Evolutionary conservation across 1,140 invertebrate species (phyloP).

Genomic region (Conus ventricosus): DNA sequence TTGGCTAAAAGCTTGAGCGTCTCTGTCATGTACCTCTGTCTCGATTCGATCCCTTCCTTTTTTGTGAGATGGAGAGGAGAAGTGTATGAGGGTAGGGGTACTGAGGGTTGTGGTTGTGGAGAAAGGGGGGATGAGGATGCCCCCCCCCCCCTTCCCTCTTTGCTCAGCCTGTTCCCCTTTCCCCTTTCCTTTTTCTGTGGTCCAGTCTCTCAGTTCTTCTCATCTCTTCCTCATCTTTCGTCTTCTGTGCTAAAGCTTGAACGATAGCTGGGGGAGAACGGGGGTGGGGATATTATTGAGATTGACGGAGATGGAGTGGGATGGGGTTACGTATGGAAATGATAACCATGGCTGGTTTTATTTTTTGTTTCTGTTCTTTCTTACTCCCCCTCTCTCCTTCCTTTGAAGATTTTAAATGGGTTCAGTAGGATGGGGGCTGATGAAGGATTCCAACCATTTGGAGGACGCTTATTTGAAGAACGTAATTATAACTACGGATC

Average conservation of each 20-base stretch:
- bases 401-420: background rate
- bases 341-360: background rate
- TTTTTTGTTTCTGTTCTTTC: background rate
- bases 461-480: too few relatives aligned
- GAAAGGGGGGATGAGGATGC: too few relatives aligned
- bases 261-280: background rate
- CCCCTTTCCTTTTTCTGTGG: too few relatives aligned
- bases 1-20: constrained; percentile 29
- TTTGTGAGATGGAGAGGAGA: too few relatives aligned
- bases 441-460: background rate
- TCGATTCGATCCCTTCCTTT: background rate
- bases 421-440: background rate
- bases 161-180: too few relatives aligned
- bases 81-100: too few relatives aligned
- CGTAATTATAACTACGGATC: too few relatives aligned
- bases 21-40: background rate
- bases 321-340: background rate
- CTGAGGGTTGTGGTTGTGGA: too few relatives aligned
- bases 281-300: background rate
- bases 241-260: background rate
- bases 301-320: background rate
- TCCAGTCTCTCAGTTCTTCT: background rate
- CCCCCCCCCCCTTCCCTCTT: too few relatives aligned
- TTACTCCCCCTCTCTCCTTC: too few relatives aligned
- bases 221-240: background rate